phyloP scores from a whole-genome alignment of 2,797 vertebrate species.

The Fringilla coelebs region DNA sequence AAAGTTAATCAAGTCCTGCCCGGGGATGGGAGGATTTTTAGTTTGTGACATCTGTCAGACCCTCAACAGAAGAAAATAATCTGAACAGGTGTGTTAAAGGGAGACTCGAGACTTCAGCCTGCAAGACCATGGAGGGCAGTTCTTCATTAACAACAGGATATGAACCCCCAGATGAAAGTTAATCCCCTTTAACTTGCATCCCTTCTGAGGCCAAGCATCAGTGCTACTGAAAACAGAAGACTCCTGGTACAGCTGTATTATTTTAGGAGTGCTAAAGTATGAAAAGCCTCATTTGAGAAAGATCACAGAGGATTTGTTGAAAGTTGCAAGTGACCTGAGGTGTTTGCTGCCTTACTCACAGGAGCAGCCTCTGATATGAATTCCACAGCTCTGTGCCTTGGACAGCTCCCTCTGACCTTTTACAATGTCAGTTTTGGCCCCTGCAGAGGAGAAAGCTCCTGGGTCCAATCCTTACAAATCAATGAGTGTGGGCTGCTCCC shows the following conservation, averaged over 20 bases:
- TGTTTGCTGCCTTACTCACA: neutral
- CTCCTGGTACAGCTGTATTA: neutral
- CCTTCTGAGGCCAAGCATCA: neutral
- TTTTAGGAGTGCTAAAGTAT: neutral
- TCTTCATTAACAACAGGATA: neutral
- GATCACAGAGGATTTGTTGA: neutral
- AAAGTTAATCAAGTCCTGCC: slow-evolving; percentile 1
- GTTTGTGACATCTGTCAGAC: neutral
- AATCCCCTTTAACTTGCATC: neutral
- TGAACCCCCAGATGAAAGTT: neutral
- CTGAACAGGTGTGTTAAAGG: neutral
- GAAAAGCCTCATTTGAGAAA: neutral
- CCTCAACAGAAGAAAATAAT: neutral
- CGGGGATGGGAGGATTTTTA: neutral
- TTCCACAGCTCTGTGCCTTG: neutral
- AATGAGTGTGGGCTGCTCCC: neutral
- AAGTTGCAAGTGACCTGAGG: neutral
- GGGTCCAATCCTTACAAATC: neutral
- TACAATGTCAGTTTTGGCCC: neutral
- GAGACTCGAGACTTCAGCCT: neutral
- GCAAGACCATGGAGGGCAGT: neutral
- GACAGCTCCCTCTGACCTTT: neutral
- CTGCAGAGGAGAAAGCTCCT: neutral
- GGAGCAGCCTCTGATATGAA: neutral
- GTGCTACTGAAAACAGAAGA: neutral